phyloP scores from a whole-genome alignment of 2,113 vertebrate genomes.

The Callionymus lyra region DNA sequence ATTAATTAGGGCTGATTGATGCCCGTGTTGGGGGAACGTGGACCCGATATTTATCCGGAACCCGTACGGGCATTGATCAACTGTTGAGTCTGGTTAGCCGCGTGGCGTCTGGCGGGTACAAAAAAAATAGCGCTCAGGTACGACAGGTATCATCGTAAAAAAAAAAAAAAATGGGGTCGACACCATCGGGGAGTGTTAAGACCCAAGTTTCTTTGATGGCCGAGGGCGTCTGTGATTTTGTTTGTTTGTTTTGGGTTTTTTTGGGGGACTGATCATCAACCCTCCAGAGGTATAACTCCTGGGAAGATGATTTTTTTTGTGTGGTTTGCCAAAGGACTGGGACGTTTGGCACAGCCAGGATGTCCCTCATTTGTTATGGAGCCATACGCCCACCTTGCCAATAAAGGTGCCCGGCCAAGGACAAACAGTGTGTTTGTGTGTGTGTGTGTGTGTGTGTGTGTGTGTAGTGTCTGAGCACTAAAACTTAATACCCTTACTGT shows the following conservation, averaged over 20 bases:
- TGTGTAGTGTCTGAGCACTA: slow-evolving; percentile 28
- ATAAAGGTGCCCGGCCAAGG: slow-evolving; percentile 66
- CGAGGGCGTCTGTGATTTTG: slow-evolving; percentile 34
- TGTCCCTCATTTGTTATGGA: slow-evolving; percentile 63
- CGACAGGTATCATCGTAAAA: too few relatives aligned
- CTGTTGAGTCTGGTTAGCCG: too few relatives aligned
- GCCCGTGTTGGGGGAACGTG: slow-evolving; percentile 3
- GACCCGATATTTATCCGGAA: slow-evolving; percentile 5
- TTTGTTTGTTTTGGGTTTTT: slow-evolving; percentile 46
- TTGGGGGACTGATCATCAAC: slow-evolving; percentile 58
- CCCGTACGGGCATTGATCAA: too few relatives aligned
- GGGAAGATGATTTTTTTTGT: slow-evolving; percentile 56
- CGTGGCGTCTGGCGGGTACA: too few relatives aligned
- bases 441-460: slow-evolving; percentile 8
- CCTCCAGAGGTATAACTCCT: slow-evolving; percentile 55
- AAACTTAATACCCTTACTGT: too few relatives aligned
- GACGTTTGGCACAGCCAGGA: slow-evolving; percentile 55
- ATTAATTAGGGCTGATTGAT: slow-evolving; percentile 8
- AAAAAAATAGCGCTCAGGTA: too few relatives aligned
- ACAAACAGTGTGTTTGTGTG: slow-evolving; percentile 34
- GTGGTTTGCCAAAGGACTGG: slow-evolving; percentile 56
- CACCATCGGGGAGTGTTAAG: slow-evolving; percentile 7
- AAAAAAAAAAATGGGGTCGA: slow-evolving; percentile 3
- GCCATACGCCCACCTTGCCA: slow-evolving; percentile 56
- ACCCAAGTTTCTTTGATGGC: slow-evolving; percentile 28